Conservation (phyloP, 2,888 invertebrate genomes). For the Brachyopa scutellaris region DNA sequence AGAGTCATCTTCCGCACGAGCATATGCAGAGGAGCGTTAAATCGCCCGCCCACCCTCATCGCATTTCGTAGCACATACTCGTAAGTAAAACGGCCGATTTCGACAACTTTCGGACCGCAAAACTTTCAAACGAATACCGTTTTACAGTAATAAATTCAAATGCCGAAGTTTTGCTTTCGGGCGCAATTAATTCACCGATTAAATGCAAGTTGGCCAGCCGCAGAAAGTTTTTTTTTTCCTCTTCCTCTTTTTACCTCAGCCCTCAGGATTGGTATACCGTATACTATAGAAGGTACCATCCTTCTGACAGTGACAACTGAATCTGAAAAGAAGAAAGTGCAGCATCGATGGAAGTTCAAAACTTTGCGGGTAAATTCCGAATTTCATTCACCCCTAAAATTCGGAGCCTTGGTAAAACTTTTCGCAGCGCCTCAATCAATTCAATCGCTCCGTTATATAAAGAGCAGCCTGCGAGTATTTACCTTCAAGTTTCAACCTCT, state of each 20-base stretch:
- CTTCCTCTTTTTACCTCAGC: conserved; percentile 18
- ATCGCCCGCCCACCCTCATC: neutral
- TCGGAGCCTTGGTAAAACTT: neutral
- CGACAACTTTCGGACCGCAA: conserved; percentile 26
- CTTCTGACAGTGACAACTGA: conserved; percentile 40
- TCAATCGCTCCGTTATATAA: conserved; percentile 3
- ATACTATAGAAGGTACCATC: neutral
- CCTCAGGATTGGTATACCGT: neutral
- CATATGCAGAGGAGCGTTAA: conserved; percentile 23
- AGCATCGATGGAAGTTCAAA: conserved; percentile 56
- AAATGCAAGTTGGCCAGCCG: conserved; percentile 63
- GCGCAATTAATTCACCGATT: conserved; percentile 69
- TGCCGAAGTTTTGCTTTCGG: conserved; percentile 56
- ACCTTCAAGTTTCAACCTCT: too few species aligned
- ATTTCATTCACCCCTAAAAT: neutral
- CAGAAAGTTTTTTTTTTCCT: too few species aligned
- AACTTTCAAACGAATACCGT: conserved; percentile 19
- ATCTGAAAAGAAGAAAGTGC: conserved; percentile 22
- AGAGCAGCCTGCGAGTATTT: neutral
- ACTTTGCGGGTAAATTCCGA: conserved; percentile 31
- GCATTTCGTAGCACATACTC: neutral
- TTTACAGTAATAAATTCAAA: conserved; percentile 64
- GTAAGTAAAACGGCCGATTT: conserved; percentile 12
- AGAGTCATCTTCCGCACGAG: neutral
- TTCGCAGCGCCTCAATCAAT: conserved; percentile 9